These are phyloP conservation scores for Paracyclopina nana DNA, from an alignment of 1,140 invertebrate genomes.

Conservation along the genomic window DNA sequence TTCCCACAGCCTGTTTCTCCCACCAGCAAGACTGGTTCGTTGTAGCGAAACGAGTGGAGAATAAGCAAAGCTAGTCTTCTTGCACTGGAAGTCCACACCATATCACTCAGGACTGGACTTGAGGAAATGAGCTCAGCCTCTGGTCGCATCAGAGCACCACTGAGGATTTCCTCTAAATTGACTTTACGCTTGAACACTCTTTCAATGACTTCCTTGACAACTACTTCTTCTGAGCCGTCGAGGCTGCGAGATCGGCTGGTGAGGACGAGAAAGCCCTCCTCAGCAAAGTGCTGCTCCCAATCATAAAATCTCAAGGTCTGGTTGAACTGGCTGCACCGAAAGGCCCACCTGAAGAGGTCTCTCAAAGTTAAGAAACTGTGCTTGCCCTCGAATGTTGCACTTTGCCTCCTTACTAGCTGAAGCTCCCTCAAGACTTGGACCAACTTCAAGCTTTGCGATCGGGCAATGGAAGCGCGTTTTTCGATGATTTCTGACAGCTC, in stretches of 20 bases:
- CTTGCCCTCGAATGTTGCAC: slow-evolving; percentile 78
- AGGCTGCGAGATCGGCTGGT: slow-evolving; percentile 72
- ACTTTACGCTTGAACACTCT: slow-evolving; percentile 65
- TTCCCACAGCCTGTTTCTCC: slow-evolving; percentile 98
- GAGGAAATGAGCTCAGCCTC: not conserved
- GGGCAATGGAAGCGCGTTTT: slow-evolving; percentile 63
- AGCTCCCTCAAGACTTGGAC: slow-evolving; percentile 79
- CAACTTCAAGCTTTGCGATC: slow-evolving; percentile 71
- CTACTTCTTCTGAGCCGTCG: slow-evolving; percentile 44
- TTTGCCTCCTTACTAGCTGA: slow-evolving; percentile 56
- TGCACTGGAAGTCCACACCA: slow-evolving; percentile 87
- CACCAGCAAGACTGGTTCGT: slow-evolving; percentile 85
- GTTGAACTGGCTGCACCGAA: slow-evolving; percentile 58
- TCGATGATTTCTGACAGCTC: slow-evolving; percentile 82
- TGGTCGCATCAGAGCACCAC: slow-evolving; percentile 33
- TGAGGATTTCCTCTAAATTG: slow-evolving; percentile 54
- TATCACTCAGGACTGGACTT: slow-evolving; percentile 27
- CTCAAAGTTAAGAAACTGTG: slow-evolving; percentile 83
- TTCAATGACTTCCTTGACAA: slow-evolving; percentile 53
- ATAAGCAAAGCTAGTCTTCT: slow-evolving; percentile 74
- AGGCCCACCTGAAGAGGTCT: slow-evolving; percentile 94
- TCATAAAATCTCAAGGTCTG: slow-evolving; percentile 54
- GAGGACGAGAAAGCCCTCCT: slow-evolving; percentile 87
- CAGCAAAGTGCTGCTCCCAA: slow-evolving; percentile 91
- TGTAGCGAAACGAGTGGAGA: slow-evolving; percentile 61